Evolutionary conservation across 2,888 invertebrate species (phyloP), one percentile per base, ranked within the genome.

Genomic region (Ophioninae sp.): DNA sequence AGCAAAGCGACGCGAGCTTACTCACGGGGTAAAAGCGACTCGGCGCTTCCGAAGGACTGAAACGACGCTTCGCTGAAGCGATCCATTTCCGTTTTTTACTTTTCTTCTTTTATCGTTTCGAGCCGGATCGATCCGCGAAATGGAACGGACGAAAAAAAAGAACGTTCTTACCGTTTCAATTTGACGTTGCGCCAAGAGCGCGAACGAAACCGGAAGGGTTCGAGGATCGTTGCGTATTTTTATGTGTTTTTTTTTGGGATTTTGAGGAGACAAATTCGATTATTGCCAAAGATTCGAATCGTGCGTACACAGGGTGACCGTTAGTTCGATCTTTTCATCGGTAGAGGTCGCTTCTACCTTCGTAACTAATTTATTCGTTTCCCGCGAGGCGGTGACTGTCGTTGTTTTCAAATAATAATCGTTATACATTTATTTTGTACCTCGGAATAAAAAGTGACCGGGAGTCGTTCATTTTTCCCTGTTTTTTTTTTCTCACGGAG

Each of bases 21-120:
- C 92, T 96, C 96, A 20, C 94, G 97, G 81, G 97, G 97, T 68
- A 98, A 98, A 92, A 98, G 97, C 93, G 97, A 98, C 91, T 97
- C 97, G 90, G 97, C 97, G 44, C 93, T 98, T 87, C 97, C 97
- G 10, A 97, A 97, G 93, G 97, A 97, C 92, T 96, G 89, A 10
- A 17, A 88, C 78, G 68, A 69, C 30, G 23, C 50, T 50, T 72
- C 44, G 68, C 41, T 21, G 68, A 74, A 64, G 8, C 8, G 8
- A 50, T 17, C 0, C 6, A 50, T 17, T 50, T 50, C 50, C 20
- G 30, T 62, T 59, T 17, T 3, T 62, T 41, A 41, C 57, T 23
- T 75, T 69, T 30, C 61, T 41, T 23, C 10, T n/a, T n/a, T 10
- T n/a, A 17, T 39, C 44, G 23, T 37, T 64, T 41, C 65, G n/a